Base-by-base conservation (phyloP, 2,888 invertebrate genomes). In the Hypsopygia costalis region DNA sequence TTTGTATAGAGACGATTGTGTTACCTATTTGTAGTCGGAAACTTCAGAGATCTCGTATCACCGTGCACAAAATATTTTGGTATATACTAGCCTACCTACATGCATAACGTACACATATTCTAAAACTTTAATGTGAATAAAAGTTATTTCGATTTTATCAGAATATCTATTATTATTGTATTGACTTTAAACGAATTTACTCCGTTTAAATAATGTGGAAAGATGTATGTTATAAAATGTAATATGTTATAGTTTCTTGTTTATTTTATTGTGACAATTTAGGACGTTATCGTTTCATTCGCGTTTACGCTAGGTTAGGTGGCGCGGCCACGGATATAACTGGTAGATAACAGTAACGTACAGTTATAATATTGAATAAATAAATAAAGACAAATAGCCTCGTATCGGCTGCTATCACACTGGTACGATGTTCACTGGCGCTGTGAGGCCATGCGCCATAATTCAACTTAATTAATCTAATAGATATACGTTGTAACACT, bases 121-220 rank as follows among this genome's bases (percentile, higher is more conserved):
- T 88, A 87, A 88, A 87, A 75, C 66, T 62, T 75, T 69, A 78
- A 69, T 82, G 82, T 83, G 81, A 83, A 83, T 85, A 86, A 81
- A 83, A 76, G 79, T 83, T 85, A 80, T 76, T 83, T 83, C 79
- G 73, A 82, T 82, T 83, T 74, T 82, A 83, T 81, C 83, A 82
- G 73, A 83, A 81, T 86, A 81, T 82, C 67, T 77, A 72, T 74
- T 75, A 76, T 76, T 70, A 81, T 79, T 81, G 73, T 80, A 81
- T 80, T 82, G 61, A 80, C 62, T 67, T 78, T 67, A 71, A 80
- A 80, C 86, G 88, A 87, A 88, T 87, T 87, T 88, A 87, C 59
- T 69, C 78, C 64, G 62, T 62, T 58, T 51, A 54, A 59, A 55
- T 58, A 60, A 65, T 55, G 68, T 65, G 62, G 58, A 66, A 65